phyloP scores from a whole-genome alignment of 2,797 vertebrate genomes.

The Chromis chromis region DNA sequence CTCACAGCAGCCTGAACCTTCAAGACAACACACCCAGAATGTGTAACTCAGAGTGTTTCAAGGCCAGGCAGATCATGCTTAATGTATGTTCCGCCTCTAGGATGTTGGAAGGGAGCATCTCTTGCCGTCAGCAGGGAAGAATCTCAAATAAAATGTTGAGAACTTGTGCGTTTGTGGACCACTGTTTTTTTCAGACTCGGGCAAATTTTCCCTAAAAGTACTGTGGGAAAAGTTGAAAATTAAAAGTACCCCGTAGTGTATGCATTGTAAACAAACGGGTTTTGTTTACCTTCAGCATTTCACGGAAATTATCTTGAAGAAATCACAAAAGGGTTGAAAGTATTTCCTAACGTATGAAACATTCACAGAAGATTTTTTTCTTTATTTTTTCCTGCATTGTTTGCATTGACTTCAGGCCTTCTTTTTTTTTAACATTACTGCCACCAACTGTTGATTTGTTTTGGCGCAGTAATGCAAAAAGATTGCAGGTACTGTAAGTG shows the following conservation, averaged over 20 bases:
- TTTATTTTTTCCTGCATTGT: not conserved
- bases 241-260: not conserved
- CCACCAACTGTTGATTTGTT: conserved; percentile 14
- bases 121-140: conserved; percentile 8
- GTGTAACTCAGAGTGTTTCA: conserved; percentile 23
- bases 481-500: too few species aligned
- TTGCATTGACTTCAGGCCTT: not conserved
- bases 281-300: not conserved
- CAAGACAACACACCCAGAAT: conserved; percentile 8
- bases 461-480: conserved; percentile 7
- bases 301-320: conserved; percentile 6
- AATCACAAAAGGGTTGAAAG: conserved; percentile 1
- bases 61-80: conserved; percentile 32
- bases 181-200: conserved; percentile 14
- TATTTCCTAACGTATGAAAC: conserved; percentile 27
- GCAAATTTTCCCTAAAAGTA: not conserved
- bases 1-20: conserved; percentile 12
- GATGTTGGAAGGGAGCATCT: conserved; percentile 9
- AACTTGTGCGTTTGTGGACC: conserved; percentile 1
- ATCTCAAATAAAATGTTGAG: conserved; percentile 8
- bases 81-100: conserved; percentile 38
- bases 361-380: conserved; percentile 4
- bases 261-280: not conserved
- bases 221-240: not conserved
- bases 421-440: conserved; percentile 12